Evolutionary conservation across 2,113 vertebrate species (phyloP).

Genomic region (Thunnus thynnus): DNA sequence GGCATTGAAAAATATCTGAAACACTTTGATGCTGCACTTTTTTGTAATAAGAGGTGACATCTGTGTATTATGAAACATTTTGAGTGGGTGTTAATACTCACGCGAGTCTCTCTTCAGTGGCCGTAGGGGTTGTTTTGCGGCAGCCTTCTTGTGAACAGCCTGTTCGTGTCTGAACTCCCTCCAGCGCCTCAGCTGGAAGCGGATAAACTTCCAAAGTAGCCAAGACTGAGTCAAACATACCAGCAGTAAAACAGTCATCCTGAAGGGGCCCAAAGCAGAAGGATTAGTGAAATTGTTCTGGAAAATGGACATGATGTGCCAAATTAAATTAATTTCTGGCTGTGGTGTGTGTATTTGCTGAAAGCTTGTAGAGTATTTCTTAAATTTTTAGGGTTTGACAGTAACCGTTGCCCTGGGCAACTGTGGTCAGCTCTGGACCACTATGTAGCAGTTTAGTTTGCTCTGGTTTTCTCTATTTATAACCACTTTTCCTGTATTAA

Average conservation of each 20-base stretch:
- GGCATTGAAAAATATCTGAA: neutral
- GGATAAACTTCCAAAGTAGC: conserved; percentile 98
- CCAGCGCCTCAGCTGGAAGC: conserved; percentile 96
- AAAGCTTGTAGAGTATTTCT: neutral
- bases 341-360: too few relatives aligned
- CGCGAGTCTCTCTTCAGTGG: conserved; percentile 91
- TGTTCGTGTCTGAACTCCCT: conserved; percentile 93
- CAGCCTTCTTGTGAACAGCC: conserved; percentile 86
- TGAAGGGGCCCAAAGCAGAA: conserved; percentile 63
- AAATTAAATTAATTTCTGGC: neutral
- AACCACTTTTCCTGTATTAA: too few relatives aligned
- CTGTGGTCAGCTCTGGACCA: too few relatives aligned
- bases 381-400: neutral
- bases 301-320: conserved; percentile 5
- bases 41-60: neutral
- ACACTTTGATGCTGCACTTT: neutral
- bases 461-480: too few relatives aligned
- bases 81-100: conserved; percentile 74
- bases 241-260: conserved; percentile 92
- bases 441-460: too few relatives aligned
- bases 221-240: conserved; percentile 95
- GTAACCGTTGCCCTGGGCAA: neutral
- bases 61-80: neutral
- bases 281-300: conserved; percentile 23
- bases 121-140: conserved; percentile 85